Base-by-base conservation (phyloP, 2,888 invertebrate species). In the Agrilus biguttatus region DNA sequence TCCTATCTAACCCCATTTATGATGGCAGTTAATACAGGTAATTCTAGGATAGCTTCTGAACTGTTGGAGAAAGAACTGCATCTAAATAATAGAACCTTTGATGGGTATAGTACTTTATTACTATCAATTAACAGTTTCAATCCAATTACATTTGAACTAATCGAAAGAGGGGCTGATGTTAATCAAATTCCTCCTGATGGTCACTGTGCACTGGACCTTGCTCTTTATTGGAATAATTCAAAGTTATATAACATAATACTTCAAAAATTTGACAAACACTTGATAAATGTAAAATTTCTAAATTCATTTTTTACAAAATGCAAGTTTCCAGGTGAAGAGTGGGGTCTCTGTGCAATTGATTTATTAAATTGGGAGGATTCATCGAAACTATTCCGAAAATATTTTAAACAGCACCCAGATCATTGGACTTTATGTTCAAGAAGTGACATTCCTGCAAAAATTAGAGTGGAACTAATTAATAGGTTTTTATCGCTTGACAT, bases 51-150 rank as follows among this genome's bases (percentile, higher is more conserved):
- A 12, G 53, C 53, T 41, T 39, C 45, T 5, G 44, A 44, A 35
- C 46, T 59, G 41, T 48, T 58, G 36, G 48, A 55, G 34, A 56
- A 55, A 41, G 52, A 52, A 33, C 43, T 42, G 14, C 54, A 56
- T 46, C 55, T 55, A 42, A 53, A 55, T 44, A 28, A 35, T 17
- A 39, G 35, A 19, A 45, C 51, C 12, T 4, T 14, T 14, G 50
- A 55, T 37, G 51, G 50, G 3, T 49, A 48, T 44, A 51, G 51
- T 17, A 46, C 52, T 19, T 41, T 59, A 34, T 46, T 45, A 23
- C 44, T 57, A 33, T 54, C 55, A 13, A 44, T 55, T 40, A 45
- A 48, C 17, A 50, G 50, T 32, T 32, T 44, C 12, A 49, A 45
- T 45, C 52, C 49, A 5, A 49, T 51, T 42, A 51, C 51, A 8